Evolutionary conservation across 2,888 invertebrate genomes (phyloP).

Genomic region (Pycnomerus fuliginosus): DNA sequence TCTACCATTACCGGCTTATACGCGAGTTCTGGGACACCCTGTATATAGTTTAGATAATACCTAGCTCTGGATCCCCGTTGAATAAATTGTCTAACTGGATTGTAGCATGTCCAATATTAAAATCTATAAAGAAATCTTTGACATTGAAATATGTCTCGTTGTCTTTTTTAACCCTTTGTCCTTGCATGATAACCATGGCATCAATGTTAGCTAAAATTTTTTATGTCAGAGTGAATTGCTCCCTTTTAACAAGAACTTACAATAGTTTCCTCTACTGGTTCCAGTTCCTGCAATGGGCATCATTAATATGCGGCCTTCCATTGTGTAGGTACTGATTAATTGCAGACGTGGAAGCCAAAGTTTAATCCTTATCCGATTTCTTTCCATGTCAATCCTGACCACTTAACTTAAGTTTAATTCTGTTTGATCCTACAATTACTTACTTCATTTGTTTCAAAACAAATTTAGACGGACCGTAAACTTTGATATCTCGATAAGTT

Average conservation of each 20-base stretch:
- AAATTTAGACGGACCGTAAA: slow-evolving; percentile 64
- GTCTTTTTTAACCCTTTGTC: slow-evolving; percentile 58
- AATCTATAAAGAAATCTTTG: slow-evolving; percentile 64
- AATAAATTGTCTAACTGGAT: slow-evolving; percentile 71
- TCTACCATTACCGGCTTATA: too few species aligned
- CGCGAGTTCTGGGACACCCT: too few species aligned
- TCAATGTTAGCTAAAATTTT: slow-evolving; percentile 64
- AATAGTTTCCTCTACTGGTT: slow-evolving; percentile 65
- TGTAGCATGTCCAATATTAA: slow-evolving; percentile 64
- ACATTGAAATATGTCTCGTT: slow-evolving; percentile 61
- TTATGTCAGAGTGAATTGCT: too few species aligned
- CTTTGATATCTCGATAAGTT: slow-evolving; percentile 60
- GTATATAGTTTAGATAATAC: too few species aligned
- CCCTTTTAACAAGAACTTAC: slow-evolving; percentile 61
- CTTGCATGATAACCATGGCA: slow-evolving; percentile 60
- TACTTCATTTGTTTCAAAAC: slow-evolving; percentile 61
- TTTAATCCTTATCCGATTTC: slow-evolving; percentile 61
- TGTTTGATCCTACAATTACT: slow-evolving; percentile 26
- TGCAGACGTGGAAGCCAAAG: slow-evolving; percentile 64
- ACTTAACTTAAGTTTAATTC: slow-evolving; percentile 2
- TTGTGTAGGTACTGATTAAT: slow-evolving; percentile 65
- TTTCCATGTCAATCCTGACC: slow-evolving; percentile 59
- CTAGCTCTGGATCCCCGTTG: slow-evolving; percentile 67
- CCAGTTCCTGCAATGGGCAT: slow-evolving; percentile 73
- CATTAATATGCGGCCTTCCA: slow-evolving; percentile 71